phyloP scores from a whole-genome alignment of 2,113 vertebrate genomes.

The Ceyx melanurus region DNA sequence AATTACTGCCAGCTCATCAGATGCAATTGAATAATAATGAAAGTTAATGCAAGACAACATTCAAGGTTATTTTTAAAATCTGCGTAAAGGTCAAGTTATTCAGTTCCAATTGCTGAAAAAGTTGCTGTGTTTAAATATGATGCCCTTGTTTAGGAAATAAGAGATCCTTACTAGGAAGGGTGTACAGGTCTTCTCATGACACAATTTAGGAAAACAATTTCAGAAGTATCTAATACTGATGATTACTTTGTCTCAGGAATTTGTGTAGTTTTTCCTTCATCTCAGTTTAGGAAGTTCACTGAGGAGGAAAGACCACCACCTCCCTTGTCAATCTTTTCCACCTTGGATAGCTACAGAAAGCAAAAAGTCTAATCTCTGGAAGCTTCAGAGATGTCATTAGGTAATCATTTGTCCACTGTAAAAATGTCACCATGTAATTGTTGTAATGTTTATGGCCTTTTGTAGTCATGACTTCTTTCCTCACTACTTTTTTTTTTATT shows the following conservation, averaged over 20 bases:
- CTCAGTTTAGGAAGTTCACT: background rate
- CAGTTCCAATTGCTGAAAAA: conserved; percentile 5
- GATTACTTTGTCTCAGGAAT: background rate
- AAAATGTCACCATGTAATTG: background rate
- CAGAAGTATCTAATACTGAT: background rate
- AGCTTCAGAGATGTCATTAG: background rate
- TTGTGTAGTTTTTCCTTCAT: background rate
- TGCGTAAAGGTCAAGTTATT: conserved; percentile 62
- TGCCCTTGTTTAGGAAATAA: conserved; percentile 24
- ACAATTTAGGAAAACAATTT: conserved; percentile 3
- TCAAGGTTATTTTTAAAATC: conserved; percentile 59
- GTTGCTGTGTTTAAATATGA: background rate
- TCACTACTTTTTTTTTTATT: background rate
- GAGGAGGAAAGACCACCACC: background rate
- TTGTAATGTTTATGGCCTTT: background rate
- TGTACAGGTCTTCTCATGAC: background rate
- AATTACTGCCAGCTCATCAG: conserved; percentile 57
- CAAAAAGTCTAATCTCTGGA: background rate
- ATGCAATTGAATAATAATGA: conserved; percentile 57
- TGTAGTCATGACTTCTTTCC: background rate
- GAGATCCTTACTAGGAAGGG: background rate
- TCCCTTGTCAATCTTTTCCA: background rate
- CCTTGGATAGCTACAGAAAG: background rate
- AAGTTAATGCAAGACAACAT: conserved; percentile 46
- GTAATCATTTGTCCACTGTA: background rate